Percentiles rank a stretch among this genome's conserved stretches.
Conservation (phyloP, 2,797 vertebrate genomes). For the Acanthurus tractus region DNA sequence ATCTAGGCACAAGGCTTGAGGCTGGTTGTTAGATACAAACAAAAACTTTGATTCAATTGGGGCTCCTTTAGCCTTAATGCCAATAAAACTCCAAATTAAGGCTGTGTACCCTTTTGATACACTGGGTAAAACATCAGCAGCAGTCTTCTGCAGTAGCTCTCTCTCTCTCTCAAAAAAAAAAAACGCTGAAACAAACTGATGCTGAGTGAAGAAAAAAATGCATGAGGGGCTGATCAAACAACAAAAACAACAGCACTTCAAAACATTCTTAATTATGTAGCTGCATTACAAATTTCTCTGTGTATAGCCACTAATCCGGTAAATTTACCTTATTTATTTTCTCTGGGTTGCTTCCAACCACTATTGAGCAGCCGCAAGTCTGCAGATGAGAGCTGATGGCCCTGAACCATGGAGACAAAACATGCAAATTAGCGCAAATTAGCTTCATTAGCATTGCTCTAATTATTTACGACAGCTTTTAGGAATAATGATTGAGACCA, state of each 20-base stretch:
- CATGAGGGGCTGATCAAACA: constrained; percentile 31
- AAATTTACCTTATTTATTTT: constrained; percentile 97
- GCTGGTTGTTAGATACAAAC: constrained; percentile 11
- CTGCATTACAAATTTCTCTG: constrained; percentile 32
- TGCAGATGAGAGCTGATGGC: constrained; percentile 98
- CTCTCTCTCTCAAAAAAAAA: background rate
- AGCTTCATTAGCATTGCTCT: constrained; percentile 9
- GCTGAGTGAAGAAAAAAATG: constrained; percentile 20
- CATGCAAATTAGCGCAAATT: constrained; percentile 45
- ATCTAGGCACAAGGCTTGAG: constrained; percentile 12
- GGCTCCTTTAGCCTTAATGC: constrained; percentile 18
- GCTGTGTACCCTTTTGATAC: background rate
- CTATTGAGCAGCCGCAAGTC: constrained; percentile 97
- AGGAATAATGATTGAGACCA: constrained; percentile 19
- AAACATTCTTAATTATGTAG: constrained; percentile 28
- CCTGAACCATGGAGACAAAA: constrained; percentile 80
- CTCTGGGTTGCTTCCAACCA: constrained; percentile 96
- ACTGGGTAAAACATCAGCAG: constrained; percentile 3
- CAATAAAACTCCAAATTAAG: constrained; percentile 24
- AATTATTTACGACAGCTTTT: constrained; percentile 35
- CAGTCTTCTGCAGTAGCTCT: background rate
- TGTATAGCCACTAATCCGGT: constrained; percentile 23
- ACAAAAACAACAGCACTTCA: constrained; percentile 21
- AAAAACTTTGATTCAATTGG: constrained; percentile 41
- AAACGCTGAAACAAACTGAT: background rate